Evolutionary conservation across 2,797 vertebrate genomes (phyloP).

Genomic region (Benthosema pterotum): DNA sequence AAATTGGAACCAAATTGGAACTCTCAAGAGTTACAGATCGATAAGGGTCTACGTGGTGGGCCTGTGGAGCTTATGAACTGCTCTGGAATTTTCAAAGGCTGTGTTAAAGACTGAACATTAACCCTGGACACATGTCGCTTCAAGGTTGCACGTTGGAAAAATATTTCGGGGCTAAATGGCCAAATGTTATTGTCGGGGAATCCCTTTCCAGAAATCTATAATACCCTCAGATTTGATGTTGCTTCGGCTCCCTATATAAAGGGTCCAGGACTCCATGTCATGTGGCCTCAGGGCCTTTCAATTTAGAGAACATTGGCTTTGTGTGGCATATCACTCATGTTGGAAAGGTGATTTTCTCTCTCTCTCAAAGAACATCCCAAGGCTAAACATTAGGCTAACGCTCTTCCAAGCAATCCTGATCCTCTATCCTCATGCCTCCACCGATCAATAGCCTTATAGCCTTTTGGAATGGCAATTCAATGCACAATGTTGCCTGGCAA

Average conservation of each 20-base stretch:
- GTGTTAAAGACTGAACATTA: too few species aligned
- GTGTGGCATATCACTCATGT: not conserved
- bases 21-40: too few species aligned
- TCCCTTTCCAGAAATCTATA: slow-evolving; percentile 20
- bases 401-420: not conserved
- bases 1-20: too few species aligned
- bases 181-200: slow-evolving; percentile 11
- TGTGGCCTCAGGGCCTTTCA: too few species aligned
- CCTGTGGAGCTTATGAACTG: not conserved
- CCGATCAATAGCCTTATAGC: too few species aligned
- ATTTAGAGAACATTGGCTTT: slow-evolving; percentile 18
- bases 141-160: not conserved
- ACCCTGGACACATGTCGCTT: slow-evolving; percentile 9
- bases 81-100: slow-evolving; percentile 11
- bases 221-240: slow-evolving; percentile 21
- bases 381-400: slow-evolving; percentile 26
- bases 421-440: too few species aligned
- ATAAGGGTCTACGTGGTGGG: slow-evolving; percentile 2
- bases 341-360: slow-evolving; percentile 18
- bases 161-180: slow-evolving; percentile 1
- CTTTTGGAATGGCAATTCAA: slow-evolving; percentile 22
- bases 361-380: slow-evolving; percentile 21
- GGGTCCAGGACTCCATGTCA: too few species aligned
- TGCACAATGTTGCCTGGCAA: slow-evolving; percentile 18
- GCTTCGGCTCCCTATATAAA: slow-evolving; percentile 10